These are phyloP conservation scores for Eudasyphora cyanicolor DNA, from an alignment of 2,888 invertebrate genomes.

Conservation along the genomic window DNA sequence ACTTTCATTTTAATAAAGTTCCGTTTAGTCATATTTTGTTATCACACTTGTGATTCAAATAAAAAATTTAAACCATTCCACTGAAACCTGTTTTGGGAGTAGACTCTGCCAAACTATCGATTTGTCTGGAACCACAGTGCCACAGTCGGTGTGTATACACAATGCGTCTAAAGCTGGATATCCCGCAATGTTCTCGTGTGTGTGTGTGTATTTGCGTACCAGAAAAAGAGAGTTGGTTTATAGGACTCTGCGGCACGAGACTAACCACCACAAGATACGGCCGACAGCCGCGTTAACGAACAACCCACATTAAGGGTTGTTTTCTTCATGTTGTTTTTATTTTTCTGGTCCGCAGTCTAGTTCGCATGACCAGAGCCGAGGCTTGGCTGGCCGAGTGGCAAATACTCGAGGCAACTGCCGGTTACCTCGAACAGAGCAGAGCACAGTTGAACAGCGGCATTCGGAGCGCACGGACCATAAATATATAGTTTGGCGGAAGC, in stretches of 20 bases:
- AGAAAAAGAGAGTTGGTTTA: slow-evolving; percentile 8
- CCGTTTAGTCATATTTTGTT: too few relatives aligned
- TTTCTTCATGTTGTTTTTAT: slow-evolving; percentile 21
- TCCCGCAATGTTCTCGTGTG: background rate
- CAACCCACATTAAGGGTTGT: slow-evolving; percentile 58
- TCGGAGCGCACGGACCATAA: slow-evolving; percentile 74
- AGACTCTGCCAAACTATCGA: too few relatives aligned
- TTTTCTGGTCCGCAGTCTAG: background rate
- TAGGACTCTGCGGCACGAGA: background rate
- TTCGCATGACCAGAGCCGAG: slow-evolving; percentile 2
- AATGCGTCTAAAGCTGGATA: background rate
- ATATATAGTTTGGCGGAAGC: slow-evolving; percentile 68
- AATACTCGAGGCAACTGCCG: slow-evolving; percentile 54
- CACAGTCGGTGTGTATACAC: background rate
- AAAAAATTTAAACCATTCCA: too few relatives aligned
- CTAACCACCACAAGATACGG: background rate
- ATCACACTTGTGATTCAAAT: too few relatives aligned
- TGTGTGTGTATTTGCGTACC: background rate
- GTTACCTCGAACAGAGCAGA: slow-evolving; percentile 49
- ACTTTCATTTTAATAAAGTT: too few relatives aligned
- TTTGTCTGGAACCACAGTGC: background rate
- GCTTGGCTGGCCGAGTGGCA: background rate
- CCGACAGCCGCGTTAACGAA: background rate
- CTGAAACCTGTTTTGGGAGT: background rate
- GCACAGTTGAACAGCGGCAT: slow-evolving; percentile 76